These are phyloP conservation scores for Acheta domesticus DNA, from an alignment of 2,888 invertebrate genomes.

Conservation along the genomic window DNA sequence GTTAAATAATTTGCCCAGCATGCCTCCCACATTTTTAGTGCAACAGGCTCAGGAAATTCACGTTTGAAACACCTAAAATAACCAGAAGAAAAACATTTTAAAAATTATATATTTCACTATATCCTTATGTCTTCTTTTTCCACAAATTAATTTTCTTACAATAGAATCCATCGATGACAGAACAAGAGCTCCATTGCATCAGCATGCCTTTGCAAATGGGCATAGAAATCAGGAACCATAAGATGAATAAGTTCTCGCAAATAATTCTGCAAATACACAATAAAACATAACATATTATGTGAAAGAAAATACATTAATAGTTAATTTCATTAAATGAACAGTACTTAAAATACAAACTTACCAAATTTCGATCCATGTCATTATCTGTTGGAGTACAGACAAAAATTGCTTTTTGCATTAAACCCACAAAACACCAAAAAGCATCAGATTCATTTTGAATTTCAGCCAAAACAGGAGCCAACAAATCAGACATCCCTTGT, in stretches of 20 bases:
- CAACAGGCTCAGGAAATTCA: slow-evolving; percentile 85
- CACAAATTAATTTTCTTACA: slow-evolving; percentile 56
- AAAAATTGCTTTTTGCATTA: slow-evolving; percentile 92
- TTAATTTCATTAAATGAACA: too few relatives aligned
- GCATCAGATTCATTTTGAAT: slow-evolving; percentile 93
- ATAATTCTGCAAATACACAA: slow-evolving; percentile 58
- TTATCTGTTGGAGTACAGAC: slow-evolving; percentile 91
- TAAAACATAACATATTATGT: neutral
- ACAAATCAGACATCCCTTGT: slow-evolving; percentile 95
- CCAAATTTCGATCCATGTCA: slow-evolving; percentile 90
- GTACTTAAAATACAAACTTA: slow-evolving; percentile 44
- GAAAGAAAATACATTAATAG: too few relatives aligned
- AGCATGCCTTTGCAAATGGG: slow-evolving; percentile 75
- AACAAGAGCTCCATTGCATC: slow-evolving; percentile 89
- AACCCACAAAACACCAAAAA: slow-evolving; percentile 96
- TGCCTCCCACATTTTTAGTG: slow-evolving; percentile 91
- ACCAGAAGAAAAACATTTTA: slow-evolving; percentile 24
- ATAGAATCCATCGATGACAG: slow-evolving; percentile 90
- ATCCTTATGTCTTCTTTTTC: too few relatives aligned
- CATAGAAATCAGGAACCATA: slow-evolving; percentile 87
- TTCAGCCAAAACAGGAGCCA: slow-evolving; percentile 89
- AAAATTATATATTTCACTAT: neutral
- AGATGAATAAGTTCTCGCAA: slow-evolving; percentile 81
- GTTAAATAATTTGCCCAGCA: slow-evolving; percentile 97
- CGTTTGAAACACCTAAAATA: slow-evolving; percentile 79